A percentile compares a stretch with the other conserved stretches of the same genome.
These are phyloP conservation scores for Vultur gryphus DNA, from an alignment of 2,797 vertebrate genomes.

Conservation along the genomic window DNA sequence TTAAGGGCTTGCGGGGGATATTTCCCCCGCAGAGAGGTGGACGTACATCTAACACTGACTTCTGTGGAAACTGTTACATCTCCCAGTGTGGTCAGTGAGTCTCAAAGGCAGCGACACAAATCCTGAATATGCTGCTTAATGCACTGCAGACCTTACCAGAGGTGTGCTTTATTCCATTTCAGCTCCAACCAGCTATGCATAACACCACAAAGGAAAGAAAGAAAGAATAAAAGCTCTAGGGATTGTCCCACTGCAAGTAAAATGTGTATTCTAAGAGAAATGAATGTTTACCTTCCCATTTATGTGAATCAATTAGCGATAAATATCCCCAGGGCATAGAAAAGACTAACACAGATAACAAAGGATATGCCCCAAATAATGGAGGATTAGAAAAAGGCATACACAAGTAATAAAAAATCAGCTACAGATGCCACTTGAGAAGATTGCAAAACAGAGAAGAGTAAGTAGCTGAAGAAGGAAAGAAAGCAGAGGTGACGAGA, in stretches of 20 bases:
- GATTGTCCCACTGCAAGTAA: neutral
- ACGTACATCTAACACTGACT: neutral
- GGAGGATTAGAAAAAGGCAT: constrained; percentile 18
- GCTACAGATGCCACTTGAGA: constrained; percentile 25
- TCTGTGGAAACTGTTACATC: neutral
- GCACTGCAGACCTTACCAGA: neutral
- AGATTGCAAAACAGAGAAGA: constrained; percentile 20
- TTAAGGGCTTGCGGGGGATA: neutral
- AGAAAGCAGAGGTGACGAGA: constrained; percentile 21
- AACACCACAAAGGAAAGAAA: neutral
- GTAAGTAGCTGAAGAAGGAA: neutral
- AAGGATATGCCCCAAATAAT: constrained; percentile 23
- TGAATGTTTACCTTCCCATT: constrained; percentile 24
- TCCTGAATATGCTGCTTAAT: neutral
- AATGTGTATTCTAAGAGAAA: constrained; percentile 6
- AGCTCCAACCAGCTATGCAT: neutral
- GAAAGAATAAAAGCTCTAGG: neutral
- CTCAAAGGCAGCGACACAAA: neutral
- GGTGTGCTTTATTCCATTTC: neutral
- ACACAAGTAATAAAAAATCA: constrained; percentile 26
- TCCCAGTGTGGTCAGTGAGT: neutral
- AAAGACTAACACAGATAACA: neutral
- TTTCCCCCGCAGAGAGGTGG: neutral
- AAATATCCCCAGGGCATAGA: neutral
- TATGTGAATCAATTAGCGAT: constrained; percentile 20